Conservation (phyloP, 1,140 invertebrate species). For the Oncopodura yosiiana region DNA sequence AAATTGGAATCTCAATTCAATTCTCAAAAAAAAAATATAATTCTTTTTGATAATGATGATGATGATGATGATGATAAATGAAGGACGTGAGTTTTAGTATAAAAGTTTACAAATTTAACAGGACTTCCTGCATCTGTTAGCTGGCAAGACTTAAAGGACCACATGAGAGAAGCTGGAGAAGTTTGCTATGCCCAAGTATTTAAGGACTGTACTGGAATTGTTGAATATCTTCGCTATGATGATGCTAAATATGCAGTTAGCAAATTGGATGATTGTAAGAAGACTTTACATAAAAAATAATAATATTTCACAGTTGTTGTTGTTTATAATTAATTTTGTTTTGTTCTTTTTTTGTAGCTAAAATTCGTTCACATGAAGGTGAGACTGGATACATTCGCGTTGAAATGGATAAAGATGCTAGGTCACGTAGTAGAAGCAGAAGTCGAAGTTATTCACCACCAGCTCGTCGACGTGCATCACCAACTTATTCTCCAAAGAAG, state of each 20-base stretch:
- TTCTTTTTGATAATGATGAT: background rate
- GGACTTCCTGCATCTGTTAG: slow-evolving; percentile 78
- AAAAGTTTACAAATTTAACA: slow-evolving; percentile 35
- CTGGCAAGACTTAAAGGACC: slow-evolving; percentile 98
- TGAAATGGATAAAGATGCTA: background rate
- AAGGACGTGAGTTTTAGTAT: background rate
- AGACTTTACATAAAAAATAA: background rate
- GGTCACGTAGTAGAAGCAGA: slow-evolving; percentile 3
- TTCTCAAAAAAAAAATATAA: background rate
- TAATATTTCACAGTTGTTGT: background rate
- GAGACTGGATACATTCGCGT: slow-evolving; percentile 9
- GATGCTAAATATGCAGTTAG: slow-evolving; percentile 99
- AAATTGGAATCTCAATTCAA: background rate
- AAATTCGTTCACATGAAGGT: slow-evolving; percentile 7
- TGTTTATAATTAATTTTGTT: background rate
- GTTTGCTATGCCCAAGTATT: slow-evolving; percentile 97
- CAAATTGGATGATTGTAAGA: slow-evolving; percentile 81
- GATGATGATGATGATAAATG: background rate
- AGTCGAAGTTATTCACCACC: background rate
- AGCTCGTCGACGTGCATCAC: background rate
- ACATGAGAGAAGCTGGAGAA: slow-evolving; percentile 98
- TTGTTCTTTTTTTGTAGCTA: background rate
- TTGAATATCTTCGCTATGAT: slow-evolving; percentile 90
- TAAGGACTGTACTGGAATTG: slow-evolving; percentile 96
- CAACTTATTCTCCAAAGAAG: slow-evolving; percentile 6